Evolutionary conservation across 2,797 vertebrate species (phyloP), one percentile per base, ranked within the genome.

Genomic region (Lates japonicus): DNA sequence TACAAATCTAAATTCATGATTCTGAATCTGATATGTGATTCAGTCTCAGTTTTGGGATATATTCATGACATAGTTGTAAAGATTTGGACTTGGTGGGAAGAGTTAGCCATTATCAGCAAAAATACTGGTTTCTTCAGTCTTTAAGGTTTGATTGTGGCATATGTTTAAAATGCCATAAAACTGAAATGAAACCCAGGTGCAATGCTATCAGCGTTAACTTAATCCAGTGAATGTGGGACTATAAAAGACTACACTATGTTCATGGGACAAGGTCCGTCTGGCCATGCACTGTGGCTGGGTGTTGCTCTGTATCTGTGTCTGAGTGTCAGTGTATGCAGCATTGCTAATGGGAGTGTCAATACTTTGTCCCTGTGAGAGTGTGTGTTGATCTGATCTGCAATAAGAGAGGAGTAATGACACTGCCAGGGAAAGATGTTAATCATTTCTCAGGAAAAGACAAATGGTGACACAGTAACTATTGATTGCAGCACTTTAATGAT

Each of bases 231-330:
- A 29, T 44, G 1, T 29, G 46, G 22, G 14, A 54, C 12, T 8
- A 19, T 5, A 46, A 17, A 25, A 42, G 12, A 75, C 13, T 51
- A 20, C 25, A 54, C 60, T 62, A 59, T 29, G 59, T 67, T 55
- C 10, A 83, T 64, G 83, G 83, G 87, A 31, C 84, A 93, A 92
- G 76, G 91, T 88, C 83, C 85, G 44, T 70, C 51, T 68, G 51
- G 29, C 20, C 0, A 33, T 54, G 31, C 6, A 39, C 55, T 61
- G 3, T 11, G 41, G 17, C 39, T 58, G 33, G 3, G 14, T 14
- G 37, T 60, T 19, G 57, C 13, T 20, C 20, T 44, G 13, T 49
- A 22, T 70, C 58, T 52, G 31, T 52, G 57, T 60, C n/a, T 19
- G 25, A 29, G 44, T 51, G 39, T 42, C 14, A 48, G 54, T 62